Base-by-base conservation (phyloP, 2,888 invertebrate genomes). In the Rhimphoctona megacephalus region DNA sequence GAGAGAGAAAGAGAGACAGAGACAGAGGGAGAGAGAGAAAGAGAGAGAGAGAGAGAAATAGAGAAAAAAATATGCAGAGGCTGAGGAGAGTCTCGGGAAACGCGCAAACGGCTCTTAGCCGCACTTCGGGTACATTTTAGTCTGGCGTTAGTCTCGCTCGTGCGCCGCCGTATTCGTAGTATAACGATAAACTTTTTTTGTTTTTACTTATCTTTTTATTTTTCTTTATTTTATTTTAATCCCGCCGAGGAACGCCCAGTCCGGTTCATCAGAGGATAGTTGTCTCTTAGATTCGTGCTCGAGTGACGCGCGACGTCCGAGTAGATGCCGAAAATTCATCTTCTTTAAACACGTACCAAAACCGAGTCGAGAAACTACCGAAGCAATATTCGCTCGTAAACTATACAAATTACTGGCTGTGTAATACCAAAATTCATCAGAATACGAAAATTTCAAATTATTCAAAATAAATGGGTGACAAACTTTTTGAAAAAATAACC, bases 51-150 rank as follows among this genome's bases (percentile, higher is more conserved):
- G 90, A 91, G 92, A 92, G 92, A 92, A 92, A 93, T 30, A 30
- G 91, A 86, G 88, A 83, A 88, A 89, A 90, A 91, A 92, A 91
- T 30, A 17, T 61, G 61, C 77, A 72, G 72, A 49, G 49, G 74
- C 54, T 67, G 81, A 81, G 82, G 80, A 80, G 83, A 78, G 81
- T 73, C 92, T 92, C 92, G 85, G 91, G 91, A 80, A 86, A 84
- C 90, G 91, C 90, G 92, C 91, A 90, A 92, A 93, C 93, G 92
- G 88, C 91, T 85, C 87, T 93, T 92, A 92, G 93, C 92, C 92
- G 83, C 83, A 92, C 93, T 93, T 92, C 88, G 86, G 81, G 92
- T 92, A 90, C 91, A 92, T 89, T 92, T 74, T 92, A 93, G 93
- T 93, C 93, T 92, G 93, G 92, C 92, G 92, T 92, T 92, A 92